These are phyloP conservation scores for Pachycephala philippinensis DNA, from an alignment of 2,113 vertebrate genomes.

Conservation along the genomic window DNA sequence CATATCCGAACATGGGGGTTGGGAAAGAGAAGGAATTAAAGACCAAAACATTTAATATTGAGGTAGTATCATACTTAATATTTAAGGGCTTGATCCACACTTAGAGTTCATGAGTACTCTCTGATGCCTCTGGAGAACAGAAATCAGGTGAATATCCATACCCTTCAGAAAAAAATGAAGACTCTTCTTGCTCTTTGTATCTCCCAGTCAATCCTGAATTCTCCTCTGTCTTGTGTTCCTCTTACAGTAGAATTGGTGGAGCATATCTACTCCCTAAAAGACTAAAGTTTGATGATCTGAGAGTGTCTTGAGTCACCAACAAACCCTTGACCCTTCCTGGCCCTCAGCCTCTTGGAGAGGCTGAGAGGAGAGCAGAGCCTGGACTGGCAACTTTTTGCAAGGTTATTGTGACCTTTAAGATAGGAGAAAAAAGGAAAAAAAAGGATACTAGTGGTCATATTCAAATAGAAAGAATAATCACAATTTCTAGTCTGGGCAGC, in stretches of 20 bases:
- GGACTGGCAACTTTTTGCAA: neutral
- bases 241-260: neutral
- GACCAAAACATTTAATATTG: neutral
- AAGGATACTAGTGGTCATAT: neutral
- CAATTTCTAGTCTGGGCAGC: neutral
- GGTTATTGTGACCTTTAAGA: neutral
- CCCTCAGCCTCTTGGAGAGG: neutral
- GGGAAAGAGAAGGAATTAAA: neutral
- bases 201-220: neutral
- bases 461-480: neutral
- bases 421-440: neutral
- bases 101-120: neutral
- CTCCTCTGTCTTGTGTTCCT: neutral
- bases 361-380: neutral
- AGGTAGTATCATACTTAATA: neutral
- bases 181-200: neutral
- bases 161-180: neutral
- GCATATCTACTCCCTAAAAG: neutral
- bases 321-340: neutral
- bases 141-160: neutral
- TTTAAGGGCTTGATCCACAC: neutral
- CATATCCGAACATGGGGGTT: neutral
- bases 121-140: neutral
- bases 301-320: neutral
- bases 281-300: neutral